Evolutionary conservation across 2,797 vertebrate species (phyloP).

Genomic region (Enteromius radiatus): DNA sequence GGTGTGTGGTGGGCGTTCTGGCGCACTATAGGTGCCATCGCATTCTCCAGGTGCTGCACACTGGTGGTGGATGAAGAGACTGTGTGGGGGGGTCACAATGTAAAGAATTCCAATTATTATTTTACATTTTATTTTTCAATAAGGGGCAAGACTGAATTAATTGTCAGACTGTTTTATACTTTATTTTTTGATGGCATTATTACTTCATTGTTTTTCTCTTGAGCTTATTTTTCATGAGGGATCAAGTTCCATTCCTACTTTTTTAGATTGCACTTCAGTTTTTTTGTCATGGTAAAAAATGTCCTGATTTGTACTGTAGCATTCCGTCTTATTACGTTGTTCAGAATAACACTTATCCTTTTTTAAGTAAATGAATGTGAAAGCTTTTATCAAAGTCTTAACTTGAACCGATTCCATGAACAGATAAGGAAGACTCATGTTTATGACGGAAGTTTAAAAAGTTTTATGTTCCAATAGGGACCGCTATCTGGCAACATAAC

Average conservation of each 20-base stretch:
- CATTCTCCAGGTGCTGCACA: too few relatives aligned
- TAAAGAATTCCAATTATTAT: too few relatives aligned
- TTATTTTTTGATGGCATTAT: slow-evolving; percentile 3
- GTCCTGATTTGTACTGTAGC: not conserved
- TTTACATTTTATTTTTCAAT: not conserved
- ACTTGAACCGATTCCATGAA: slow-evolving; percentile 22
- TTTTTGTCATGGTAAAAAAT: not conserved
- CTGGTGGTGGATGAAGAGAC: too few relatives aligned
- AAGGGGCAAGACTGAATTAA: not conserved
- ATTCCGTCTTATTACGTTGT: not conserved
- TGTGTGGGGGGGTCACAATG: too few relatives aligned
- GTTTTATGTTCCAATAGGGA: slow-evolving; percentile 47
- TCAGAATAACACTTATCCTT: not conserved
- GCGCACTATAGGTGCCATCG: too few relatives aligned
- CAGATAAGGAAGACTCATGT: slow-evolving; percentile 25
- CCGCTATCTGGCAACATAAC: slow-evolving; percentile 52
- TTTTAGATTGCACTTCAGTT: slow-evolving; percentile 7
- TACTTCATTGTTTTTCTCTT: not conserved
- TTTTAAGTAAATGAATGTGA: not conserved
- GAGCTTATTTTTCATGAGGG: not conserved
- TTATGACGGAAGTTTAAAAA: slow-evolving; percentile 33
- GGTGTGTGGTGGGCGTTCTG: too few relatives aligned
- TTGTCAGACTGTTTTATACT: not conserved
- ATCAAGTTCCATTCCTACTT: slow-evolving; percentile 6
- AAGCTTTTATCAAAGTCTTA: not conserved